These are phyloP conservation scores for Brachionus angularis DNA, from an alignment of 1,140 invertebrate genomes.

Conservation along the genomic window DNA sequence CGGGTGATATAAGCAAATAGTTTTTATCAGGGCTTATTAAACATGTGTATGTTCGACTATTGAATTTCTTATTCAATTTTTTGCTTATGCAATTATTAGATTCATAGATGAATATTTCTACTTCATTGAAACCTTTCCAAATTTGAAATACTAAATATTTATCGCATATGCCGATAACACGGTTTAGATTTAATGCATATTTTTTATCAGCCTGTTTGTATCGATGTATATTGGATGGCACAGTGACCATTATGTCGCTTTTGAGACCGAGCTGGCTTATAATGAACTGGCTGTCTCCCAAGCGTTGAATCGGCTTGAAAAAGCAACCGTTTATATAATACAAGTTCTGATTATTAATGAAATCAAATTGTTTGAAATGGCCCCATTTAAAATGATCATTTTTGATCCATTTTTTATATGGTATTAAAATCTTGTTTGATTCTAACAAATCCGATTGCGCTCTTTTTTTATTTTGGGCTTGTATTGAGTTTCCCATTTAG, in stretches of 20 bases:
- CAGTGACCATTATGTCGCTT: not conserved
- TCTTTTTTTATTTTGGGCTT: too few relatives aligned
- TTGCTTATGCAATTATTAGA: not conserved
- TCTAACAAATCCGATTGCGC: too few relatives aligned
- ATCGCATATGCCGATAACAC: not conserved
- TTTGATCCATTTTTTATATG: not conserved
- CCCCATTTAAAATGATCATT: not conserved
- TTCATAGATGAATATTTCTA: not conserved
- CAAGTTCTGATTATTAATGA: not conserved
- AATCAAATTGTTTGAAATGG: slow-evolving; percentile 1
- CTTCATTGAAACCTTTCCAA: slow-evolving; percentile 9
- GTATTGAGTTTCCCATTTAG: too few relatives aligned
- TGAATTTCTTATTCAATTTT: not conserved
- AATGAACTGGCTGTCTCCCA: not conserved
- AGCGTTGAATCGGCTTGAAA: not conserved
- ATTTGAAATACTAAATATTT: not conserved
- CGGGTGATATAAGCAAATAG: not conserved
- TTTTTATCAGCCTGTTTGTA: not conserved
- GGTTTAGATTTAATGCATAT: not conserved
- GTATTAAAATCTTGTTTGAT: not conserved
- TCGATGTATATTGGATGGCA: not conserved
- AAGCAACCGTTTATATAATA: not conserved
- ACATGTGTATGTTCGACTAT: not conserved
- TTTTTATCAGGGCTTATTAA: not conserved
- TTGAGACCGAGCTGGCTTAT: not conserved